Evolutionary conservation across 1,140 invertebrate genomes (phyloP).

Genomic region (Acyrthosiphon pisum): DNA sequence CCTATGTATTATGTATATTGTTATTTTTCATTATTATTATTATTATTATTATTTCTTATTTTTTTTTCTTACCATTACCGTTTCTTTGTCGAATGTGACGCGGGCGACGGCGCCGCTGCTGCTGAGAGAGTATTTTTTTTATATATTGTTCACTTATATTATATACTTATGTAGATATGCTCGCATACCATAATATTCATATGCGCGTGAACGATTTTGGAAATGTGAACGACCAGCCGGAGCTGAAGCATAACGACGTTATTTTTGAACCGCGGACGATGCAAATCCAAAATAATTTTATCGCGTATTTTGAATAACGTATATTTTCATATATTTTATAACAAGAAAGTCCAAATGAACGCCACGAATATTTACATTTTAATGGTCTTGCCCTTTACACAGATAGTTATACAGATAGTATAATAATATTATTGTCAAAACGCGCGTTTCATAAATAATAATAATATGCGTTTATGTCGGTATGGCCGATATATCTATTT

Average conservation of each 20-base stretch:
- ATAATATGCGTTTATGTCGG: too few relatives aligned
- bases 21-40: conserved; percentile 14
- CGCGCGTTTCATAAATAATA: too few relatives aligned
- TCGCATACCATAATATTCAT: background rate
- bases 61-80: background rate
- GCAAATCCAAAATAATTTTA: background rate
- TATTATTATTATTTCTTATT: background rate
- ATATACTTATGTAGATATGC: too few relatives aligned
- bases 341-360: too few relatives aligned
- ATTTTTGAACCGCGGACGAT: background rate
- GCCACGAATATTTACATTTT: too few relatives aligned
- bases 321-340: too few relatives aligned
- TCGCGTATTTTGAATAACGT: background rate
- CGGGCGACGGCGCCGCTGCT: background rate
- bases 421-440: too few relatives aligned
- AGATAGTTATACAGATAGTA: too few relatives aligned
- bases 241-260: background rate
- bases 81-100: background rate
- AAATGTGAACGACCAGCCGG: background rate
- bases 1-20: background rate
- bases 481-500: too few relatives aligned
- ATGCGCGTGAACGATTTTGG: background rate
- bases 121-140: background rate
- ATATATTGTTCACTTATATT: too few relatives aligned
- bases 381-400: too few relatives aligned